Percentiles rank a stretch among this genome's conserved stretches.
Evolutionary conservation across 2,113 vertebrate genomes (phyloP).

Genomic region (Istiophorus platypterus): DNA sequence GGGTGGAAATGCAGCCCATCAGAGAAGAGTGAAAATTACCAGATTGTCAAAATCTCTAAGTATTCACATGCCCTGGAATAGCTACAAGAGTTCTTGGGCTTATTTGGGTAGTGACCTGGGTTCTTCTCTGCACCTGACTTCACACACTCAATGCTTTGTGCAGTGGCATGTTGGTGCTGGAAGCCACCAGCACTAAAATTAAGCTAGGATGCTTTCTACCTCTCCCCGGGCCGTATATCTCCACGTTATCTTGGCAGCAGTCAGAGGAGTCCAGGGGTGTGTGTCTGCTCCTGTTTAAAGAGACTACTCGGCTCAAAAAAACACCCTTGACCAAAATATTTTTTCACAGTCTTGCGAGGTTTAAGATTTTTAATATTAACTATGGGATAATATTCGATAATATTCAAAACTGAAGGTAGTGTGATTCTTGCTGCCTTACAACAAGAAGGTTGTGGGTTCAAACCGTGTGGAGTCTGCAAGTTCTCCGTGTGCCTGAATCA

Average conservation of each 20-base stretch:
- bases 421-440: too few relatives aligned
- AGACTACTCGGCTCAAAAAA: slow-evolving; percentile 9
- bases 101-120: slow-evolving; percentile 33
- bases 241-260: slow-evolving; percentile 62
- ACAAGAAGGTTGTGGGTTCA: too few relatives aligned
- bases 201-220: slow-evolving; percentile 48
- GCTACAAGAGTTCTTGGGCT: slow-evolving; percentile 6
- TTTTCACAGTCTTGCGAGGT: not conserved
- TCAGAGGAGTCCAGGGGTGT: slow-evolving; percentile 34
- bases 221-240: slow-evolving; percentile 58
- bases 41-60: slow-evolving; percentile 37
- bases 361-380: not conserved
- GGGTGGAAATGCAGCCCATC: slow-evolving; percentile 22
- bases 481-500: too few relatives aligned
- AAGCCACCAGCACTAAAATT: slow-evolving; percentile 44
- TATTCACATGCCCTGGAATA: slow-evolving; percentile 2
- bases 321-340: not conserved
- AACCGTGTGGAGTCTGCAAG: too few relatives aligned
- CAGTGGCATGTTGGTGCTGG: slow-evolving; percentile 61
- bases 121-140: slow-evolving; percentile 46
- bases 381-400: too few relatives aligned
- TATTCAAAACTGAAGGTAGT: not conserved
- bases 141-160: slow-evolving; percentile 65
- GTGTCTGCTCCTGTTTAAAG: slow-evolving; percentile 29
- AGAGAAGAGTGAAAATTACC: slow-evolving; percentile 24